These are phyloP conservation scores for Drosophila barbarae DNA, from an alignment of 2,888 invertebrate species.

Conservation along the genomic window DNA sequence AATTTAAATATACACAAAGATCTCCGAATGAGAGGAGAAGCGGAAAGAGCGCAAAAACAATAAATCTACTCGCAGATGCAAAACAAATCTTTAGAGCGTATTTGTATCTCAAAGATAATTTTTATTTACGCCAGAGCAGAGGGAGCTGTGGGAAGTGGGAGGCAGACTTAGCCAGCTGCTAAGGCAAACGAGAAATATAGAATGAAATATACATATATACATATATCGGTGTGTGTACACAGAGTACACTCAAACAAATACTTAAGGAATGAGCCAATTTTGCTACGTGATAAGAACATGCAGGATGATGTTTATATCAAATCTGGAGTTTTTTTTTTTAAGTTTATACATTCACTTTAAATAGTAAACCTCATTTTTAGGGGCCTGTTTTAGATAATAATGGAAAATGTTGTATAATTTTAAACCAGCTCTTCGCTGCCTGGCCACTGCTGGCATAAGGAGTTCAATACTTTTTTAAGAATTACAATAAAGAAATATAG, in stretches of 20 bases:
- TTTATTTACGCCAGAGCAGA: conserved; percentile 29
- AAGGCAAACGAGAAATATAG: conserved; percentile 62
- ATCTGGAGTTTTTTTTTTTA: not conserved
- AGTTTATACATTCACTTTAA: not conserved
- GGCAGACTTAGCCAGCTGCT: conserved; percentile 37
- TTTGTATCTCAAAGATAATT: conserved; percentile 55
- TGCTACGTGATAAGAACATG: not conserved
- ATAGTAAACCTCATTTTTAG: not conserved
- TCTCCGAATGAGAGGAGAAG: conserved; percentile 14
- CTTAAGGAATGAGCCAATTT: no score
- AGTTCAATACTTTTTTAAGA: no score
- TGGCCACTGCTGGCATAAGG: no score
- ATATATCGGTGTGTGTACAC: conserved; percentile 34
- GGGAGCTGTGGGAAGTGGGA: conserved; percentile 17
- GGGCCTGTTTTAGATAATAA: not conserved
- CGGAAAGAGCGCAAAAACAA: conserved; percentile 27
- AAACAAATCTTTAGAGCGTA: conserved; percentile 45
- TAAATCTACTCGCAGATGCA: conserved; percentile 44
- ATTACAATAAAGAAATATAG: no score
- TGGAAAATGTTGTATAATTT: not conserved
- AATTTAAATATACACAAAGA: conserved; percentile 17
- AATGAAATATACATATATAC: conserved; percentile 47
- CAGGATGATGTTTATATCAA: no score
- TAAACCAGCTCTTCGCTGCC: no score
- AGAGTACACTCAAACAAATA: conserved; percentile 12